Evolutionary conservation across 2,888 invertebrate species (phyloP).

Genomic region (Girardia tigrina): DNA sequence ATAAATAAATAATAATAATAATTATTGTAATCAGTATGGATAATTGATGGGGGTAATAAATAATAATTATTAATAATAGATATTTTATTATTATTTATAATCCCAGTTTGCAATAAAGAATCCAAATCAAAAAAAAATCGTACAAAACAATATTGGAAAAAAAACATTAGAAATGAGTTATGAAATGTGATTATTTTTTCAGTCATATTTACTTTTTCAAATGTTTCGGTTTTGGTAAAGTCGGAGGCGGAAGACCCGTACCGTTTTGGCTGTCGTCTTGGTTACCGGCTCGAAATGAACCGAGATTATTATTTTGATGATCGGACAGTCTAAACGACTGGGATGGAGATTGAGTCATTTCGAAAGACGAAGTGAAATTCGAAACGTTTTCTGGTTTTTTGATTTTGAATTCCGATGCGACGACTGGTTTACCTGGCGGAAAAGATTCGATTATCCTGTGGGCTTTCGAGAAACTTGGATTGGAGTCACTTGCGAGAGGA

Average conservation of each 20-base stretch:
- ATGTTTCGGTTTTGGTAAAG: background rate
- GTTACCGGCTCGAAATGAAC: background rate
- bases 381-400: background rate
- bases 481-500: background rate
- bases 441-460: background rate
- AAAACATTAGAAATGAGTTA: background rate
- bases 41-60: no score
- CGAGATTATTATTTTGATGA: background rate
- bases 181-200: background rate
- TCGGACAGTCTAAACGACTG: no score
- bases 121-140: slow-evolving; percentile 13
- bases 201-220: background rate
- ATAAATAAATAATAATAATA: no score
- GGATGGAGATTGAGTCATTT: background rate
- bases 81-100: no score
- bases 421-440: background rate
- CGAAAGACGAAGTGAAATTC: background rate
- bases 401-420: background rate
- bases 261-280: background rate
- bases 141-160: slow-evolving; percentile 5
- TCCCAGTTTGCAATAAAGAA: no score
- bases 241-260: background rate
- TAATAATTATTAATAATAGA: no score
- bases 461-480: background rate
- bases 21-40: no score